A percentile compares a stretch with the other conserved stretches of the same genome.
phyloP scores from a whole-genome alignment of 2,113 vertebrate species.

The Hoplias malabaricus region DNA sequence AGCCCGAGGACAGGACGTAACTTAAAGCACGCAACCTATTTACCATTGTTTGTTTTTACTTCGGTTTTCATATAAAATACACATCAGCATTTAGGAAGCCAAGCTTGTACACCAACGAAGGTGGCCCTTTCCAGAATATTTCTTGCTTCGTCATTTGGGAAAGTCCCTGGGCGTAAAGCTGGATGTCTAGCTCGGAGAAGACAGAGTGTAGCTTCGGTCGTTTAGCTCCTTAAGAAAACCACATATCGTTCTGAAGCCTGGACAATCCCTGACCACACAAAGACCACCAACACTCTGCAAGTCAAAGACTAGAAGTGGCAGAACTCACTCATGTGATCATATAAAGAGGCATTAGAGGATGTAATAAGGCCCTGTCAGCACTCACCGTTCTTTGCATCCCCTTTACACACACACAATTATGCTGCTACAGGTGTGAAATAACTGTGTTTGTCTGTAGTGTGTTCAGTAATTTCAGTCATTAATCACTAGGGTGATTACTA shows the following conservation, averaged over 20 bases:
- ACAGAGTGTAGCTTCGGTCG: constrained; percentile 28
- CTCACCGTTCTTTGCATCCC: constrained; percentile 9
- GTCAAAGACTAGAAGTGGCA: constrained; percentile 38
- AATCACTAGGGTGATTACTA: no score
- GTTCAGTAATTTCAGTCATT: no score
- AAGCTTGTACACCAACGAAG: constrained; percentile 5
- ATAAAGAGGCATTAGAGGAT: constrained; percentile 32
- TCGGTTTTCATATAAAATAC: constrained; percentile 40
- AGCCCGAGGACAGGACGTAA: neutral
- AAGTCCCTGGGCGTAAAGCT: constrained; percentile 42
- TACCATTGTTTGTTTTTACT: constrained; percentile 21
- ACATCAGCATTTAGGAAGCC: constrained; percentile 11
- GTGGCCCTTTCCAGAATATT: constrained; percentile 25
- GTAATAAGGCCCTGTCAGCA: constrained; percentile 28
- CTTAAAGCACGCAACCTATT: constrained; percentile 20
- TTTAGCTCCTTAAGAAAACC: constrained; percentile 39
- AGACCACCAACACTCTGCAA: constrained; percentile 44
- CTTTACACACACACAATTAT: neutral
- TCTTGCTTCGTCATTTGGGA: constrained; percentile 47
- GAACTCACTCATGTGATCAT: constrained; percentile 34
- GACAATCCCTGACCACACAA: constrained; percentile 42
- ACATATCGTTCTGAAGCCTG: constrained; percentile 14
- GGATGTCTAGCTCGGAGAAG: constrained; percentile 32
- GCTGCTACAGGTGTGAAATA: constrained; percentile 25
- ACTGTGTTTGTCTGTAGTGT: no score